phyloP scores from a whole-genome alignment of 2,888 invertebrate species.

The Cephus sareptanus region DNA sequence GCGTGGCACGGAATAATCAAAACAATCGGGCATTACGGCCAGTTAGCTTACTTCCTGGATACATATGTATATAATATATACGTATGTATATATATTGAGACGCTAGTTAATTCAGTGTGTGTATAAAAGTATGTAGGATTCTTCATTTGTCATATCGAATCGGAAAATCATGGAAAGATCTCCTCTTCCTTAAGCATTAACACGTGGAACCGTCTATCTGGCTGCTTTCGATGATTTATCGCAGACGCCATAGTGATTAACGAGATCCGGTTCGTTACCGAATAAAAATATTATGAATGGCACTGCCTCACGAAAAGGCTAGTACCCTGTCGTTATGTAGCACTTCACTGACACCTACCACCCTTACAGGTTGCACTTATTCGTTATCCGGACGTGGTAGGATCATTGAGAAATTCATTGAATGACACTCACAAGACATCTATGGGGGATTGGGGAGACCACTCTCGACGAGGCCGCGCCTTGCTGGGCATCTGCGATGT shows the following conservation, averaged over 20 bases:
- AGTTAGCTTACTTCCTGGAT: slow-evolving; percentile 7
- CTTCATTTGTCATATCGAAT: neutral
- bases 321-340: neutral
- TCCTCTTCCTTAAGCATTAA: neutral
- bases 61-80: neutral
- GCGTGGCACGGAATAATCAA: slow-evolving; percentile 24
- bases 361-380: neutral
- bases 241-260: neutral
- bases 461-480: slow-evolving; percentile 61
- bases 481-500: slow-evolving; percentile 56
- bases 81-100: neutral
- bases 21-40: slow-evolving; percentile 22
- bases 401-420: neutral
- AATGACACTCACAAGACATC: slow-evolving; percentile 58
- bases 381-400: neutral
- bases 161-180: neutral
- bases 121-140: neutral
- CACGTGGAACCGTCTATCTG: neutral
- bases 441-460: slow-evolving; percentile 59
- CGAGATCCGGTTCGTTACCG: neutral
- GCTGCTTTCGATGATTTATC: neutral
- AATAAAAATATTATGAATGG: neutral
- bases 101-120: neutral
- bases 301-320: neutral
- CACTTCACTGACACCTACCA: neutral